Conservation (phyloP, 2,888 invertebrate genomes). For the Entomobrya multifasciata region DNA sequence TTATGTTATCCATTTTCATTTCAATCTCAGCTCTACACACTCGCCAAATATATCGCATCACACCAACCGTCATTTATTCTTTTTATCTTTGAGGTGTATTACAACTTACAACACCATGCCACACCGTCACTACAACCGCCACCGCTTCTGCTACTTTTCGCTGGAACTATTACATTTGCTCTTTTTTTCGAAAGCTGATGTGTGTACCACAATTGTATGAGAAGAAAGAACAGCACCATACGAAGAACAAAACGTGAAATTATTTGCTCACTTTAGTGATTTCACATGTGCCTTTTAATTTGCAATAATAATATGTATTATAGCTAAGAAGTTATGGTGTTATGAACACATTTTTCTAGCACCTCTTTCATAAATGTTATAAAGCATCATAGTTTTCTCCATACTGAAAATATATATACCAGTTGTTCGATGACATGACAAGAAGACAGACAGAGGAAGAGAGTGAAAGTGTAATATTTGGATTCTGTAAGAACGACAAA, state of each 20-base stretch:
- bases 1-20: slow-evolving; percentile 54
- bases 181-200: no score
- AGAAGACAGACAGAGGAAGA: neutral
- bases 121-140: neutral
- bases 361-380: no score
- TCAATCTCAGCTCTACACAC: slow-evolving; percentile 40
- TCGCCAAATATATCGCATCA: neutral
- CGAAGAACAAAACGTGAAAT: slow-evolving; percentile 34
- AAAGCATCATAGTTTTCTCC: no score
- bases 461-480: slow-evolving; percentile 27
- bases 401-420: no score
- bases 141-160: no score
- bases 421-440: no score
- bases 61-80: slow-evolving; percentile 13
- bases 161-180: no score
- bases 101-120: slow-evolving; percentile 50
- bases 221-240: neutral
- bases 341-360: no score
- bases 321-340: no score
- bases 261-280: slow-evolving; percentile 64
- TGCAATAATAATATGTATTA: neutral
- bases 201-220: no score
- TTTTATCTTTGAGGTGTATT: slow-evolving; percentile 52
- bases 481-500: no score
- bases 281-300: slow-evolving; percentile 18